These are phyloP conservation scores for Lota lota DNA, from an alignment of 2,113 vertebrate species.

Conservation along the genomic window DNA sequence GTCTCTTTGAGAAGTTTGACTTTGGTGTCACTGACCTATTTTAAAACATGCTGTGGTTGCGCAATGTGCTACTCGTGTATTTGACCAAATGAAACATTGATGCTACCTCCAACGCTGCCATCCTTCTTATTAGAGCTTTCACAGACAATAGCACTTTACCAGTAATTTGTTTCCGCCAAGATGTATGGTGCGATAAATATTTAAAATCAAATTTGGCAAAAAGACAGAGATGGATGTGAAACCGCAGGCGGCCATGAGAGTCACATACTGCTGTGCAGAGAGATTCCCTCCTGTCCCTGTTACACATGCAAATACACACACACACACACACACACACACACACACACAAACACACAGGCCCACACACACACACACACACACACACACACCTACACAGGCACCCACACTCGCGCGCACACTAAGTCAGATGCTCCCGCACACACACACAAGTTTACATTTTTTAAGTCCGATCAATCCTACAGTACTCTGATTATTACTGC, in stretches of 20 bases:
- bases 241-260: constrained; percentile 79
- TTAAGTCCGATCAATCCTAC: too few relatives aligned
- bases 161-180: constrained; percentile 96
- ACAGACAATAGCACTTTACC: constrained; percentile 97
- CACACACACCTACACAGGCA: neutral
- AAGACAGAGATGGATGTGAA: constrained; percentile 96
- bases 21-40: constrained; percentile 49
- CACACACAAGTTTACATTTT: neutral
- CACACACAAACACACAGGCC: constrained; percentile 15
- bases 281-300: constrained; percentile 41
- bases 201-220: constrained; percentile 99
- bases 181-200: constrained; percentile 99
- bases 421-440: neutral
- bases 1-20: constrained; percentile 51
- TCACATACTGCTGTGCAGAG: constrained; percentile 46
- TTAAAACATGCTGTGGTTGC: constrained; percentile 76
- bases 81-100: constrained; percentile 99
- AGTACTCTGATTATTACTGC: too few relatives aligned
- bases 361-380: neutral
- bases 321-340: constrained; percentile 12
- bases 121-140: constrained; percentile 91
- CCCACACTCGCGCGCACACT: neutral
- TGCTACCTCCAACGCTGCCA: constrained; percentile 92
- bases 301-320: constrained; percentile 2
- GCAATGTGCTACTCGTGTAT: constrained; percentile 81